Conservation (phyloP, 30 jellyfish, hydroid and myxozoan species). For the Hydractinia symbiolongicarpus region DNA sequence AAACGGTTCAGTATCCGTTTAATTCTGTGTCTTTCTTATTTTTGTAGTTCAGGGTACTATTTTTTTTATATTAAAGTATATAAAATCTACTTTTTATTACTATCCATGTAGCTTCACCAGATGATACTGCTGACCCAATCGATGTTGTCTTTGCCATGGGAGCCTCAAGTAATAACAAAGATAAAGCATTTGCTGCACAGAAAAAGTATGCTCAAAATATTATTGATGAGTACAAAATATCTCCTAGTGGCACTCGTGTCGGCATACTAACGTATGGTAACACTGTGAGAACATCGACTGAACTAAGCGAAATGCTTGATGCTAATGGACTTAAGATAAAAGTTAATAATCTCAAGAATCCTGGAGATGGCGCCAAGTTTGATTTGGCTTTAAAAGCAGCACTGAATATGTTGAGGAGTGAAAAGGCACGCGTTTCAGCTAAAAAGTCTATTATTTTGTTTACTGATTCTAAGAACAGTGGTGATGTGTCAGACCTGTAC, state of each 20-base stretch:
- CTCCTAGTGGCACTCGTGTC: conserved; percentile 2
- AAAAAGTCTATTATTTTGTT: not conserved
- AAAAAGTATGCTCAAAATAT: not conserved
- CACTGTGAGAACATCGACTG: not conserved
- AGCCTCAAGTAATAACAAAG: not conserved
- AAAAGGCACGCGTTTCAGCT: not conserved
- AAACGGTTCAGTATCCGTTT: too few relatives aligned
- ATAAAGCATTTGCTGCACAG: not conserved
- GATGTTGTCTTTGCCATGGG: not conserved
- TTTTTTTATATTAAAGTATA: not conserved
- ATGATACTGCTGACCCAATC: not conserved
- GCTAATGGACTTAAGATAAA: not conserved
- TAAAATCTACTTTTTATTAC: not conserved
- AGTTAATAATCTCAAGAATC: not conserved
- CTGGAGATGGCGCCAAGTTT: not conserved
- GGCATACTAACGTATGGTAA: conserved; percentile 29
- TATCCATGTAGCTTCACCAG: not conserved
- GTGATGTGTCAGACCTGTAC: not conserved
- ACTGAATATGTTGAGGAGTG: not conserved
- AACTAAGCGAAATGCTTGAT: not conserved
- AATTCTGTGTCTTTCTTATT: too few relatives aligned
- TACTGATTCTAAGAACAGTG: not conserved
- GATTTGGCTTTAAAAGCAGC: not conserved
- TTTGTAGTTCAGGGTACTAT: too few relatives aligned
- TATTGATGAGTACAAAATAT: not conserved